Evolutionary conservation across 2,888 invertebrate species (phyloP).

Genomic region (Charanyca ferruginea): DNA sequence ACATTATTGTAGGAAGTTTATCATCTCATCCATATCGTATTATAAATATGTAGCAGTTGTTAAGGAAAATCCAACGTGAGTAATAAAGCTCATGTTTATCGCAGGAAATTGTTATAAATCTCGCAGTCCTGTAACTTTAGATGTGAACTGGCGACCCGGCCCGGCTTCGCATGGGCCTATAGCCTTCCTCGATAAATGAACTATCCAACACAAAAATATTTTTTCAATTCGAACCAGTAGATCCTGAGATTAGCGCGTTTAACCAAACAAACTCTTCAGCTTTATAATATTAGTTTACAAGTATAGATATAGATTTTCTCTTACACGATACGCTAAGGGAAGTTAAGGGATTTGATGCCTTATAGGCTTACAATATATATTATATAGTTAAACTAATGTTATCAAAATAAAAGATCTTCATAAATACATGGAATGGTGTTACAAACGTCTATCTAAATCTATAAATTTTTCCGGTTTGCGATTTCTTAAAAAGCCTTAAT

Average conservation of each 20-base stretch:
- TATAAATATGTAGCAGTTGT: background rate
- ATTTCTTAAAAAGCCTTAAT: too few species aligned
- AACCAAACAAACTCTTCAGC: too few species aligned
- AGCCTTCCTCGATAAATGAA: too few species aligned
- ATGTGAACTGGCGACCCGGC: too few species aligned
- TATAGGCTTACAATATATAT: background rate
- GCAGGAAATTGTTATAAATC: slow-evolving; percentile 24
- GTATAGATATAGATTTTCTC: too few species aligned
- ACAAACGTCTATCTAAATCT: background rate
- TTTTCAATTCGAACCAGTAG: too few species aligned
- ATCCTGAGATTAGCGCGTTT: too few species aligned
- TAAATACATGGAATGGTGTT: background rate
- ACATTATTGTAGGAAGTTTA: too few species aligned
- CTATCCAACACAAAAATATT: too few species aligned
- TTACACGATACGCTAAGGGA: slow-evolving; percentile 23
- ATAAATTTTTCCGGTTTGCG: background rate
- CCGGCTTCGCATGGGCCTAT: too few species aligned
- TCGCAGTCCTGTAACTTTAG: slow-evolving; percentile 9
- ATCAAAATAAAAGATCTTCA: background rate
- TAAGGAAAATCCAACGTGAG: slow-evolving; percentile 6
- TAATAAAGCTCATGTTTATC: background rate
- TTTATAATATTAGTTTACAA: too few species aligned
- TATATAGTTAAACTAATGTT: background rate
- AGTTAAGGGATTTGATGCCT: slow-evolving; percentile 6
- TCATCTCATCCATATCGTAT: background rate